Conservation (phyloP, 2,888 invertebrate genomes). For the Rugalucina vietnamica region DNA sequence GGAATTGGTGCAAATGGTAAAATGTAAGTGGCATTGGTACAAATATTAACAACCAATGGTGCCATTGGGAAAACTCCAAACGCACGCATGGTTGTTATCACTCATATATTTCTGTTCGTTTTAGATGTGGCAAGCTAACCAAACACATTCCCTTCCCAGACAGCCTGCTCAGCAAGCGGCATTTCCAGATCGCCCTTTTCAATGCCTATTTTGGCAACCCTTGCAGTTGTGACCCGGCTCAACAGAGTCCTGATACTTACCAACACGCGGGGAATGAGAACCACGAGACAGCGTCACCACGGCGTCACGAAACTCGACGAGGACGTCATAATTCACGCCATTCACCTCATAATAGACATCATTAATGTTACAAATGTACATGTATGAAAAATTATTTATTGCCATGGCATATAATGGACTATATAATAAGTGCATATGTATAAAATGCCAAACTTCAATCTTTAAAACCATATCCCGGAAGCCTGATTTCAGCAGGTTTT, state of each 20-base stretch:
- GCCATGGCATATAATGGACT: neutral
- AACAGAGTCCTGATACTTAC: neutral
- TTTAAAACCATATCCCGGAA: no score
- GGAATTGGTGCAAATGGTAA: no score
- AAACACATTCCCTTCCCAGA: constrained; percentile 75
- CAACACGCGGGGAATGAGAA: neutral
- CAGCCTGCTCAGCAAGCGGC: constrained; percentile 56
- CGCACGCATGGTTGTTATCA: no score
- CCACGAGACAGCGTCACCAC: neutral
- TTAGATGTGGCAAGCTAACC: constrained; percentile 77
- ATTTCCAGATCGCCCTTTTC: constrained; percentile 61
- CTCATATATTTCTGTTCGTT: no score
- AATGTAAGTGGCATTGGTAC: no score
- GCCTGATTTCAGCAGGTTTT: no score
- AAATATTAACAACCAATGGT: no score
- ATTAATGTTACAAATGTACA: neutral
- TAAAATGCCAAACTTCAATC: no score
- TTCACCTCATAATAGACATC: neutral
- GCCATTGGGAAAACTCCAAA: no score
- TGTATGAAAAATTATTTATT: neutral
- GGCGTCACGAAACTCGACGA: neutral
- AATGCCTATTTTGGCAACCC: constrained; percentile 48
- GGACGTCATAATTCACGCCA: neutral
- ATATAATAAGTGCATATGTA: neutral
- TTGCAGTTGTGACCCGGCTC: constrained; percentile 58